A percentile compares a stretch with the other conserved stretches of the same genome.
These are phyloP conservation scores for Babylonia areolata DNA, from an alignment of 1,140 invertebrate genomes.

Conservation along the genomic window DNA sequence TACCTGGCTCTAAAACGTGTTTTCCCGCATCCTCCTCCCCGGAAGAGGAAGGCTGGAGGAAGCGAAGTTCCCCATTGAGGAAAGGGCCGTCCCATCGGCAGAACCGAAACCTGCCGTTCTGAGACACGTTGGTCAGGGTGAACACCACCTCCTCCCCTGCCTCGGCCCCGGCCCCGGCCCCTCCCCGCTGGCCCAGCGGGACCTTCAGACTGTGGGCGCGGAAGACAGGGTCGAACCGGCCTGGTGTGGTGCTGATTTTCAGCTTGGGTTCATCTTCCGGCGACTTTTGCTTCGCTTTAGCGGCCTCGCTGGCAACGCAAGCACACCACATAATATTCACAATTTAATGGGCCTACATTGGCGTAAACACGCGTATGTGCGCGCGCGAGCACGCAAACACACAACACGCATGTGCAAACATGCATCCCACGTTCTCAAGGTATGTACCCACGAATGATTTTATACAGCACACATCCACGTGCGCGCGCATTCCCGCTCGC, in stretches of 20 bases:
- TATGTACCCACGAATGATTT: no score
- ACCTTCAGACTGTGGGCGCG: neutral
- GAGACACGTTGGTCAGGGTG: neutral
- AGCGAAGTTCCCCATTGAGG: neutral
- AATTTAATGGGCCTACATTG: no score
- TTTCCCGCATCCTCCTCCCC: neutral
- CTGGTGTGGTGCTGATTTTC: neutral
- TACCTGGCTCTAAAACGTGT: neutral
- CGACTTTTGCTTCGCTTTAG: neutral
- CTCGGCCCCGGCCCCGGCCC: no score
- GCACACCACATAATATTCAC: no score
- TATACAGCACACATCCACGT: no score
- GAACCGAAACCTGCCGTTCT: neutral
- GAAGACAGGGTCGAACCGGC: neutral
- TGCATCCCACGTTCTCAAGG: no score
- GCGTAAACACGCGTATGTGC: no score
- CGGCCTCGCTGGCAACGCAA: neutral
- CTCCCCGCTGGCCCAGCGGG: neutral
- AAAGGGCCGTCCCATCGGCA: neutral
- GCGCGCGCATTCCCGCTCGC: no score
- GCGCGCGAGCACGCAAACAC: no score
- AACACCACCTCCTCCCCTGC: neutral
- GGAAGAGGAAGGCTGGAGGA: neutral
- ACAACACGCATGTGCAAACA: no score
- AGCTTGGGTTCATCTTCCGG: neutral